phyloP scores from a whole-genome alignment of 2,113 vertebrate species.

The Telmatochromis bifrenatus region DNA sequence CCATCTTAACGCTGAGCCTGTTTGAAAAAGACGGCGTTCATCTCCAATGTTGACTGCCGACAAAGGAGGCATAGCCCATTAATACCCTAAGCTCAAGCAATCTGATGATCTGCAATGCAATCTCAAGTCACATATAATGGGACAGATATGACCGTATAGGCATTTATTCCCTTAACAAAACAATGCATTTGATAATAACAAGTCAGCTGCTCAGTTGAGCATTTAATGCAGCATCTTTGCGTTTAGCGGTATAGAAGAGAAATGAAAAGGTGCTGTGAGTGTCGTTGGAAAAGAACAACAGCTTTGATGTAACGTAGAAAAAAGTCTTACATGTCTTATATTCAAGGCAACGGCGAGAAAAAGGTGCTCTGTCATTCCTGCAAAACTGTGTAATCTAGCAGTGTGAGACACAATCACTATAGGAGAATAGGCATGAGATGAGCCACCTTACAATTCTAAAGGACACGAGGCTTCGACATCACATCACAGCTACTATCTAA shows the following conservation, averaged over 20 bases:
- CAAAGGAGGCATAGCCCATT: constrained; percentile 9
- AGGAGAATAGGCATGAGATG: constrained; percentile 20
- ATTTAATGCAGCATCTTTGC: not conserved
- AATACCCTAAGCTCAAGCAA: not conserved
- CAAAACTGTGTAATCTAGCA: constrained; percentile 26
- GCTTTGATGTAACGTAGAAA: not conserved
- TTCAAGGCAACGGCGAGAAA: constrained; percentile 2
- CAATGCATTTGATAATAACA: not conserved
- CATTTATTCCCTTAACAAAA: constrained; percentile 1
- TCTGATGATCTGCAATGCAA: constrained; percentile 3
- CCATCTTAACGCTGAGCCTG: constrained; percentile 34
- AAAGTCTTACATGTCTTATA: not conserved
- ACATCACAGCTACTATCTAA: constrained; percentile 36
- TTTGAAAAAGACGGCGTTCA: constrained; percentile 40
- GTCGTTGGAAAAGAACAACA: not conserved
- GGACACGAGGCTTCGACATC: not conserved
- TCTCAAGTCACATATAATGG: constrained; percentile 4
- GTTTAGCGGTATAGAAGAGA: not conserved
- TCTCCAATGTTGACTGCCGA: constrained; percentile 7
- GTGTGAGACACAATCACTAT: constrained; percentile 6
- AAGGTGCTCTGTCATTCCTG: not conserved
- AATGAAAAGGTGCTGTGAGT: not conserved
- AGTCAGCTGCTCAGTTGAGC: not conserved
- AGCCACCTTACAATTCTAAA: constrained; percentile 44
- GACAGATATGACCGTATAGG: not conserved